These are phyloP conservation scores for Ctena decussata DNA, from an alignment of 2,888 invertebrate species.

Conservation along the genomic window DNA sequence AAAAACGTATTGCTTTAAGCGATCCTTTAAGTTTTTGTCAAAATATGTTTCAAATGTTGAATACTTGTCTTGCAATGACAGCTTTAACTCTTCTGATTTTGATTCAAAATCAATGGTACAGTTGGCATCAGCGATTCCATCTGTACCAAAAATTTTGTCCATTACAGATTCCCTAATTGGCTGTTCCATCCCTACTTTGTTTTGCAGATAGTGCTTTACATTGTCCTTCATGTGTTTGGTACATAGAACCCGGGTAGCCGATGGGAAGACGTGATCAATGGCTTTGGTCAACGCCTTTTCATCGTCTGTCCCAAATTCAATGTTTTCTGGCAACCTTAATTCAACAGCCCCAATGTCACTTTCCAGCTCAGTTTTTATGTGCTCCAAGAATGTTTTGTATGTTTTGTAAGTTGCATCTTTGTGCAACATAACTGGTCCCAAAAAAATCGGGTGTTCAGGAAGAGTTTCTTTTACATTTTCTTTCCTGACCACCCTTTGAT, in stretches of 20 bases:
- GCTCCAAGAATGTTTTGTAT: not conserved
- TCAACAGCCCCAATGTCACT: not conserved
- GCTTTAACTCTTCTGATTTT: not conserved
- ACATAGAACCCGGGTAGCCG: too few species aligned
- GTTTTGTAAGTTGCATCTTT: not conserved
- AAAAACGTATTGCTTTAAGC: not conserved
- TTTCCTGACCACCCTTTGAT: not conserved
- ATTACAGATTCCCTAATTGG: not conserved
- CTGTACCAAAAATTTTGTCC: not conserved
- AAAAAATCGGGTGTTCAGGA: slow-evolving; percentile 22
- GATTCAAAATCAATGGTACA: slow-evolving; percentile 1
- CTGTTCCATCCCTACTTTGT: slow-evolving; percentile 6
- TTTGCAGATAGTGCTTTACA: slow-evolving; percentile 8
- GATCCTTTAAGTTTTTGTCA: not conserved
- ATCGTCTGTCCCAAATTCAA: slow-evolving; percentile 1
- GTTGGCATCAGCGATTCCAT: not conserved
- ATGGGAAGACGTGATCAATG: slow-evolving; percentile 30
- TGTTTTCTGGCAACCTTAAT: not conserved
- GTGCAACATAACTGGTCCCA: slow-evolving; percentile 38
- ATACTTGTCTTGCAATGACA: not conserved
- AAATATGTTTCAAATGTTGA: not conserved
- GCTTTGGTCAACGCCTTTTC: slow-evolving; percentile 38
- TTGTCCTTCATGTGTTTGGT: too few species aligned
- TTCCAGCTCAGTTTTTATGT: not conserved
- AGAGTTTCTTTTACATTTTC: not conserved